Conservation (phyloP, 2,888 invertebrate genomes). For the Tinea semifulvella region DNA sequence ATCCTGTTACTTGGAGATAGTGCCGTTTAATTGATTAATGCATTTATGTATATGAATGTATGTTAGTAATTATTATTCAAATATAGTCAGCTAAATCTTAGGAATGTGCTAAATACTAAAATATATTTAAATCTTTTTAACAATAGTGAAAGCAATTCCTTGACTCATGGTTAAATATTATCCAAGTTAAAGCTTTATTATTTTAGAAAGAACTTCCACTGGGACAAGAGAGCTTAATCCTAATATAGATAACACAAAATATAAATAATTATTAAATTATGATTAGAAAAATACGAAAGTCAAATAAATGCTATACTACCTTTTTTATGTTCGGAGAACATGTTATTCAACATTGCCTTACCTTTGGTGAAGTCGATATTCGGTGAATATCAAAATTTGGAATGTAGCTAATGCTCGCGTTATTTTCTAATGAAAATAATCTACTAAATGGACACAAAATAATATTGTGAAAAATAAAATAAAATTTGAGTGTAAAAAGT, state of each 20-base stretch:
- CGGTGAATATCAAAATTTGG: conserved; percentile 53
- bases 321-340: conserved; percentile 47
- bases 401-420: conserved; percentile 56
- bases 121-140: neutral
- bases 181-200: neutral
- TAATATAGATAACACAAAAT: conserved; percentile 6
- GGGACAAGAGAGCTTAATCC: neutral
- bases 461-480: conserved; percentile 33
- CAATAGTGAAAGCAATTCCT: too few species aligned
- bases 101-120: conserved; percentile 2
- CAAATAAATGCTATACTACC: conserved; percentile 70
- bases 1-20: too few species aligned
- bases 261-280: conserved; percentile 12
- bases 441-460: conserved; percentile 34
- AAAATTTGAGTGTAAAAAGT: conserved; percentile 69
- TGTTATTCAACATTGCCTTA: conserved; percentile 52
- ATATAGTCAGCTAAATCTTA: neutral
- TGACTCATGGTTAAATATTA: neutral
- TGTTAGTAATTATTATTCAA: conserved; percentile 6
- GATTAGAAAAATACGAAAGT: conserved; percentile 32
- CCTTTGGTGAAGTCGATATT: conserved; percentile 56
- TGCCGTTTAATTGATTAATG: too few species aligned
- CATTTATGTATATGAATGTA: neutral
- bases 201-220: conserved; percentile 10
- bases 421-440: conserved; percentile 22